Percentiles rank a stretch among this genome's conserved stretches.
Conservation (phyloP, 2,113 vertebrate species). For the Hydrochoerus hydrochaeris region DNA sequence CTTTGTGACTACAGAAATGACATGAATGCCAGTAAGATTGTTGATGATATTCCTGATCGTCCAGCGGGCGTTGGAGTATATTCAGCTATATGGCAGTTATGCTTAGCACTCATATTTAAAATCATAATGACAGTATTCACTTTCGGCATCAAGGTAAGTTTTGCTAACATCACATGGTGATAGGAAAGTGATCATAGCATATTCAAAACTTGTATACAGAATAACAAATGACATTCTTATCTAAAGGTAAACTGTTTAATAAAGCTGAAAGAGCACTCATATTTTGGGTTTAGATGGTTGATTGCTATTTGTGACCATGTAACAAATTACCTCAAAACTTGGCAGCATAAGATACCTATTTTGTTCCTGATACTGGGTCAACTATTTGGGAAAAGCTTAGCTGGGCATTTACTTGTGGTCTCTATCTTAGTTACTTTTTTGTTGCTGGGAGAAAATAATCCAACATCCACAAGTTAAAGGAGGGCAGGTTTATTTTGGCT, state of each 20-base stretch:
- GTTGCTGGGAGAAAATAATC: not conserved
- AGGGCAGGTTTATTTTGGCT: not conserved
- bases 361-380: not conserved
- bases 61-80: conserved; percentile 96
- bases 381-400: not conserved
- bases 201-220: conserved; percentile 4
- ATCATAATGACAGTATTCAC: conserved; percentile 99
- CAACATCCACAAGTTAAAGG: not conserved
- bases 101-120: conserved; percentile 98
- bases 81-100: conserved; percentile 98
- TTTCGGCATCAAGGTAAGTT: conserved; percentile 97
- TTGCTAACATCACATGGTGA: not conserved
- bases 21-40: conserved; percentile 95
- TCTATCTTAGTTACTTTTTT: not conserved
- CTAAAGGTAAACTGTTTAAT: not conserved
- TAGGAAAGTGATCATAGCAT: not conserved
- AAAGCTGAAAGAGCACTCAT: not conserved
- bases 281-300: conserved; percentile 2
- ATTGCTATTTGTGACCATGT: not conserved
- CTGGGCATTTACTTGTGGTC: not conserved
- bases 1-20: conserved; percentile 98
- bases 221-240: conserved; percentile 29
- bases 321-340: not conserved
- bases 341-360: not conserved
- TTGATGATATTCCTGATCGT: conserved; percentile 93